Base-by-base conservation (phyloP, 2,888 invertebrate species). In the Amblyteles armatorius region DNA sequence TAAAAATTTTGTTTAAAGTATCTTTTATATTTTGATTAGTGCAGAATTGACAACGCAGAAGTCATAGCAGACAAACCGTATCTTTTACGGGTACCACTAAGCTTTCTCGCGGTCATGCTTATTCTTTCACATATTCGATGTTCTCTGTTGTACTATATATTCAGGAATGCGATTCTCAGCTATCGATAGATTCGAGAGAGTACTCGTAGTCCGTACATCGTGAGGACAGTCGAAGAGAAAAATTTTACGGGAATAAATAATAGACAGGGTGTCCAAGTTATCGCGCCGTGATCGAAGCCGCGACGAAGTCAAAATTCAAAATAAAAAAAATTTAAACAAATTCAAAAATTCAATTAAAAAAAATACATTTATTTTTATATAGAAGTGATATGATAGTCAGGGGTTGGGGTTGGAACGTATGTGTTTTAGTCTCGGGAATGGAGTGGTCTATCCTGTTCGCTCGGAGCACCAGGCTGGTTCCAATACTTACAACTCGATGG, bases 401-500 rank as follows among this genome's bases (percentile, higher is more conserved):
- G 85, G 91, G 87, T 48, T 48, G 89, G 89, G 90, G 90, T 69
- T 82, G 68, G 89, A 91, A 92, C 90, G 89, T 90, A 90, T 93
- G 90, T 94, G 94, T 94, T 95, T 94, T 96, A 98, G 98, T 97
- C 95, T 96, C 95, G 98, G 98, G 94, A 97, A 98, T 95, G 98
- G 98, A 95, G 96, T 97, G 94, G 96, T 96, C 94, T 98, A 95
- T 95, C 97, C 97, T 91, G 97, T 97, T 94, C 96, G 97, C 92
- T 96, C 96, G 92, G 95, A 95, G 92, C 95, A 95, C 93, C 97
- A 97, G 94, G 95, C 95, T 93, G 95, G 95, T 91, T 94, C 95
- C 94, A 95, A 95, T 94, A 95, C 95, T 93, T 98, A 98, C 96
- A 96, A 98, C 95, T 97, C 98, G 91, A 98, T 98, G 98, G 98